These are phyloP conservation scores for Agriopis aurantiaria DNA, from an alignment of 2,888 invertebrate species.

Conservation along the genomic window DNA sequence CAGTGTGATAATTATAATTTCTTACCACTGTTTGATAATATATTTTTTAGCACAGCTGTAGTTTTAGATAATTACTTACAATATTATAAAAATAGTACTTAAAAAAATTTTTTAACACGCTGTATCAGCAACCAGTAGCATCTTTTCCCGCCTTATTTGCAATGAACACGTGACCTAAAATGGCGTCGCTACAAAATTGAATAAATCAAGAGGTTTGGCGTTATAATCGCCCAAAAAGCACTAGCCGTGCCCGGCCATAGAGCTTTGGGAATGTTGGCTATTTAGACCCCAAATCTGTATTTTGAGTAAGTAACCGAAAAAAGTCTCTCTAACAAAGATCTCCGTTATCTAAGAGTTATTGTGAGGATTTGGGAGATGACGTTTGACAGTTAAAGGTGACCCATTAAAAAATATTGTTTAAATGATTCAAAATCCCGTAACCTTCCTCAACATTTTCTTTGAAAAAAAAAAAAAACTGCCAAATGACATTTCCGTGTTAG, in stretches of 20 bases:
- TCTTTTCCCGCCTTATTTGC: conserved; percentile 66
- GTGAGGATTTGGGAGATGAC: too few species aligned
- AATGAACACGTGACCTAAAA: conserved; percentile 76
- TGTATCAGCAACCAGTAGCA: conserved; percentile 51
- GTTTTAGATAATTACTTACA: too few species aligned
- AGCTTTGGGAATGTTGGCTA: neutral
- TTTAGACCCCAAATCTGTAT: too few species aligned
- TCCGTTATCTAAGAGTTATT: too few species aligned
- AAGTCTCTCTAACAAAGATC: too few species aligned
- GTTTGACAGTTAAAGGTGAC: too few species aligned
- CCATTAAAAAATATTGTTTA: too few species aligned
- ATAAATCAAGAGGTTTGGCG: conserved; percentile 82
- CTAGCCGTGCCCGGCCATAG: conserved; percentile 45
- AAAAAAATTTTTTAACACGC: conserved; percentile 47
- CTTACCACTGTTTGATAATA: too few species aligned
- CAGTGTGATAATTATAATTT: too few species aligned
- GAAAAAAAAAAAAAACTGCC: conserved; percentile 22
- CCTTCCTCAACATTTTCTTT: neutral
- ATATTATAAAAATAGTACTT: neutral
- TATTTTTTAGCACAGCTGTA: too few species aligned
- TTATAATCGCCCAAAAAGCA: neutral
- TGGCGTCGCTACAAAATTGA: conserved; percentile 77
- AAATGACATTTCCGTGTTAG: conserved; percentile 40
- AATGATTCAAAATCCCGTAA: too few species aligned
- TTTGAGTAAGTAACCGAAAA: too few species aligned